Conservation (phyloP, 2,888 invertebrate species). For the Heliothis peltigera region DNA sequence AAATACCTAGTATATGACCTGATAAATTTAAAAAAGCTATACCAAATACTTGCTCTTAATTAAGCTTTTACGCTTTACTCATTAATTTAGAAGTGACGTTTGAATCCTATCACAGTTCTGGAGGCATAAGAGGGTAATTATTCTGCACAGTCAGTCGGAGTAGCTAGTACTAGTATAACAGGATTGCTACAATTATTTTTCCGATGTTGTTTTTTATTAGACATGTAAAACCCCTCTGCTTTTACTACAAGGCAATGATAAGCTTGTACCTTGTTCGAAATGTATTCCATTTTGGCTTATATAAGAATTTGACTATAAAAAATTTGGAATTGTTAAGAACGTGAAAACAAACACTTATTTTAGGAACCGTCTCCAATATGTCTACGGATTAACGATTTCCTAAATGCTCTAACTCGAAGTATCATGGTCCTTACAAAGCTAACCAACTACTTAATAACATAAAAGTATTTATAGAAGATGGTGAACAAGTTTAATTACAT, state of each 20-base stretch:
- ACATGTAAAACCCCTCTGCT: background rate
- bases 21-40: background rate
- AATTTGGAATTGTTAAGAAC: no score
- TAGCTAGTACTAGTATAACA: background rate
- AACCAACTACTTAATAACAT: background rate
- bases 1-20: background rate
- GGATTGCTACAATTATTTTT: background rate
- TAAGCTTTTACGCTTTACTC: background rate
- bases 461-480: background rate
- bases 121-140: conserved; percentile 14
- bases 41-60: conserved; percentile 7
- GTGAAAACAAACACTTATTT: no score
- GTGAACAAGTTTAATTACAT: conserved; percentile 7
- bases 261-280: background rate
- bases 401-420: background rate
- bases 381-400: no score
- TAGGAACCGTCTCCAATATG: no score
- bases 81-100: conserved; percentile 8
- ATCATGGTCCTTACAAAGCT: background rate
- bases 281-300: no score
- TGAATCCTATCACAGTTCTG: conserved; percentile 5
- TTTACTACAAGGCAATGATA: no score
- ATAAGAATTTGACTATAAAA: no score
- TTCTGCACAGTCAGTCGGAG: background rate
- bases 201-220: background rate